Conservation (phyloP, 2,888 invertebrate species). For the Synergus umbraculus region DNA sequence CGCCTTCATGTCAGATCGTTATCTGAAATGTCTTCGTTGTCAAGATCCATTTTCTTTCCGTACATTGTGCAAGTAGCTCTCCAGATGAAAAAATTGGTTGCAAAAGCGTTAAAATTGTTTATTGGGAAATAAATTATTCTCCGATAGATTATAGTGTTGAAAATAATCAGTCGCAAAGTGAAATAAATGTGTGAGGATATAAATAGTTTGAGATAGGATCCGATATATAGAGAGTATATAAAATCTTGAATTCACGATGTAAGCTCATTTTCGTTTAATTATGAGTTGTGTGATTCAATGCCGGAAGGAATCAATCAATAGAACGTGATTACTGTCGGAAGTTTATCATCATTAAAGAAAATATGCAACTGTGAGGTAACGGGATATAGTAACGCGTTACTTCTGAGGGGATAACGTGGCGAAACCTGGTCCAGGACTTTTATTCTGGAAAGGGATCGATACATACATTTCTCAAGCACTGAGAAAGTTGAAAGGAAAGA, state of each 20-base stretch:
- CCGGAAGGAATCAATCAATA: background rate
- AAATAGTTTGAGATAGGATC: background rate
- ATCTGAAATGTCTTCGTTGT: conserved; percentile 28
- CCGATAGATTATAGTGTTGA: background rate
- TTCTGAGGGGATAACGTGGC: background rate
- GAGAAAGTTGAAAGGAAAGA: conserved; percentile 37
- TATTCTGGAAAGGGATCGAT: conserved; percentile 17
- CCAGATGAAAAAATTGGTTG: background rate
- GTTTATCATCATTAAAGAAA: background rate
- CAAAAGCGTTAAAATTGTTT: background rate
- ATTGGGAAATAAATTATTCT: background rate
- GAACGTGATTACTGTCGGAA: background rate
- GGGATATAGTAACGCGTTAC: background rate
- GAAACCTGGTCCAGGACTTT: background rate
- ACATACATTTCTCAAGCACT: conserved; percentile 21
- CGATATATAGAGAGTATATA: background rate
- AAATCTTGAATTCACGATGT: background rate
- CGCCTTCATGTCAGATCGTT: conserved; percentile 15
- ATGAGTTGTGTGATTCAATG: background rate
- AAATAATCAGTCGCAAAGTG: background rate
- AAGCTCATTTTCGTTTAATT: background rate
- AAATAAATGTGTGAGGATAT: background rate
- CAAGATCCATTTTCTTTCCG: background rate
- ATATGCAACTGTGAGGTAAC: background rate
- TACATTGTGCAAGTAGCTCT: conserved; percentile 16